Evolutionary conservation across 2,113 vertebrate genomes (phyloP).

Genomic region (Anseranas semipalmata): DNA sequence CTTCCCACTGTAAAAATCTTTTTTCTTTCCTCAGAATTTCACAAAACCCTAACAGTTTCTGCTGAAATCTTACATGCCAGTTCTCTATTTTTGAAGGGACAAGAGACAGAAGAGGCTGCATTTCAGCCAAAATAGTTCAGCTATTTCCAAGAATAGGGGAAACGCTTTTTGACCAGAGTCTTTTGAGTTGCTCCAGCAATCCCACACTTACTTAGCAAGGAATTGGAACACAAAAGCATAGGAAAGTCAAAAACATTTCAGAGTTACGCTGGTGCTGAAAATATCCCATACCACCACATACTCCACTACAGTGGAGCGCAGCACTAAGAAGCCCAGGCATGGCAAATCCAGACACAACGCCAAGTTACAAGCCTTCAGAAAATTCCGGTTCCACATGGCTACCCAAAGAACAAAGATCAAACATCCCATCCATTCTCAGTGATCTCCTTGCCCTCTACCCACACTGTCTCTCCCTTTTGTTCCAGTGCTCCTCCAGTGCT

Average conservation of each 20-base stretch:
- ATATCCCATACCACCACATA: neutral
- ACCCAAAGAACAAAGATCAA: neutral
- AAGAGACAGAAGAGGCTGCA: neutral
- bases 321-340: neutral
- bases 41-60: neutral
- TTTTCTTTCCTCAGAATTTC: neutral
- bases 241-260: neutral
- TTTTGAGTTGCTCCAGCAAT: neutral
- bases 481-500: neutral
- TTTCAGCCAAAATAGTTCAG: neutral
- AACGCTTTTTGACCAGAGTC: neutral
- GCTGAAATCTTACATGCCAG: neutral
- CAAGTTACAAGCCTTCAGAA: neutral
- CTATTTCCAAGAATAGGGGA: neutral
- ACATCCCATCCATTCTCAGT: neutral
- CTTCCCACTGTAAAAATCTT: neutral
- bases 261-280: neutral
- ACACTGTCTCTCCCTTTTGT: neutral
- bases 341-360: rapidly evolving
- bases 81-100: neutral
- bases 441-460: neutral
- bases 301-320: neutral
- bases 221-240: neutral
- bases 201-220: neutral
- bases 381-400: neutral